Conservation (phyloP, 2,888 invertebrate genomes). For the Ormyrus thymus region DNA sequence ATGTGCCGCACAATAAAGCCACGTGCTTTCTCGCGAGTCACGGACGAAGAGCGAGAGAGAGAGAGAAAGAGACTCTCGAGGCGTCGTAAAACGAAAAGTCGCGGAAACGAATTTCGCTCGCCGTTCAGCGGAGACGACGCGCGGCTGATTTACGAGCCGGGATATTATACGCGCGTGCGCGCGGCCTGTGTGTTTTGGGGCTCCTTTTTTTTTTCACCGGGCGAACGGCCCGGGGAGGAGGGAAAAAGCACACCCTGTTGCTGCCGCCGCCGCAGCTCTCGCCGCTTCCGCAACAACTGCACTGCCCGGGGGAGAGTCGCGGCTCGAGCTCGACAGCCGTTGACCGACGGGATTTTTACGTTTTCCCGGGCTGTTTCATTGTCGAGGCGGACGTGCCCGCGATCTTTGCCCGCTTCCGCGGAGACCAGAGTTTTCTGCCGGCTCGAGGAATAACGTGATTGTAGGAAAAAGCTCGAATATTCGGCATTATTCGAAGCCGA, state of each 20-base stretch:
- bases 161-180: not conserved
- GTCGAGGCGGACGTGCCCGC: too few species aligned
- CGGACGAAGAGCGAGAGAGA: not conserved
- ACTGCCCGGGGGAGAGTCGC: not conserved
- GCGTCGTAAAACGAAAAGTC: not conserved
- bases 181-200: not conserved
- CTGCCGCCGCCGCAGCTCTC: not conserved
- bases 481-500: too few species aligned
- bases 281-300: not conserved
- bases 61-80: too few species aligned
- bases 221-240: not conserved
- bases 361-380: too few species aligned
- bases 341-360: too few species aligned
- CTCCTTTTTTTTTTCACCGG: not conserved
- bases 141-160: not conserved
- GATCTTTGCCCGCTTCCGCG: too few species aligned
- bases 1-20: conserved; percentile 1
- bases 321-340: too few species aligned
- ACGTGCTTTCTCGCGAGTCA: conserved; percentile 13
- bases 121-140: not conserved
- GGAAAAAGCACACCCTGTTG: not conserved
- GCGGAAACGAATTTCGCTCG: not conserved
- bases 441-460: too few species aligned
- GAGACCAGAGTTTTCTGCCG: too few species aligned
- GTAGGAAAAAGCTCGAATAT: too few species aligned